A percentile compares a stretch with the other conserved stretches of the same genome.
These are phyloP conservation scores for Battus philenor DNA, from an alignment of 1,140 invertebrate species.

Conservation along the genomic window DNA sequence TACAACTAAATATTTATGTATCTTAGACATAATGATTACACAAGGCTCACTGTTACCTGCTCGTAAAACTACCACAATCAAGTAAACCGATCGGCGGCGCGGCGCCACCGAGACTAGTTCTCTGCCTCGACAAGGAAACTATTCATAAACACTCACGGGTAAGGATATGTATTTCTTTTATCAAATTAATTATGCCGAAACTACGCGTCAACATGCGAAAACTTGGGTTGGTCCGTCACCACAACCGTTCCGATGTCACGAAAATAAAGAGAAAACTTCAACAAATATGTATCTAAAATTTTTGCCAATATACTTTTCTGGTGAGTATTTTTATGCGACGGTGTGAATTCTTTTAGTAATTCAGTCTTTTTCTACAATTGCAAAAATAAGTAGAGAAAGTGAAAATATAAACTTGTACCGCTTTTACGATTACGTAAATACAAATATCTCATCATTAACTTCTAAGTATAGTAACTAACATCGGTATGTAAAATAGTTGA, in stretches of 20 bases:
- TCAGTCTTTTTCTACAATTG: constrained; percentile 70
- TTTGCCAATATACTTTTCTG: constrained; percentile 40
- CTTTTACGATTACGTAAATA: constrained; percentile 57
- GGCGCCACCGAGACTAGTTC: constrained; percentile 31
- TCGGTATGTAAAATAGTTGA: constrained; percentile 70
- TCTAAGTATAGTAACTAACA: constrained; percentile 66
- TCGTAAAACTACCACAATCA: constrained; percentile 45
- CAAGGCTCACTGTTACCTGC: constrained; percentile 64
- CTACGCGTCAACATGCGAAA: constrained; percentile 27
- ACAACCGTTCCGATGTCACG: constrained; percentile 53
- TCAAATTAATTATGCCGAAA: constrained; percentile 31
- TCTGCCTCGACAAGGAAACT: constrained; percentile 39
- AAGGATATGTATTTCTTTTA: constrained; percentile 72
- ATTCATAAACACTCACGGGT: constrained; percentile 57
- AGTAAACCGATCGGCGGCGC: constrained; percentile 31
- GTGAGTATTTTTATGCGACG: constrained; percentile 63
- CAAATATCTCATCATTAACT: constrained; percentile 54
- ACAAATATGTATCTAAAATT: constrained; percentile 42
- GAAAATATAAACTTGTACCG: constrained; percentile 41
- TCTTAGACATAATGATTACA: constrained; percentile 72
- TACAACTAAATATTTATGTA: constrained; percentile 73
- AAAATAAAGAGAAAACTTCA: constrained; percentile 35
- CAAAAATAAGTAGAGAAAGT: constrained; percentile 55
- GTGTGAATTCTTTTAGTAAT: constrained; percentile 54
- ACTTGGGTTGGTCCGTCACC: constrained; percentile 60